Base-by-base conservation (phyloP, 2,797 vertebrate genomes). In the Spinus pinus region DNA sequence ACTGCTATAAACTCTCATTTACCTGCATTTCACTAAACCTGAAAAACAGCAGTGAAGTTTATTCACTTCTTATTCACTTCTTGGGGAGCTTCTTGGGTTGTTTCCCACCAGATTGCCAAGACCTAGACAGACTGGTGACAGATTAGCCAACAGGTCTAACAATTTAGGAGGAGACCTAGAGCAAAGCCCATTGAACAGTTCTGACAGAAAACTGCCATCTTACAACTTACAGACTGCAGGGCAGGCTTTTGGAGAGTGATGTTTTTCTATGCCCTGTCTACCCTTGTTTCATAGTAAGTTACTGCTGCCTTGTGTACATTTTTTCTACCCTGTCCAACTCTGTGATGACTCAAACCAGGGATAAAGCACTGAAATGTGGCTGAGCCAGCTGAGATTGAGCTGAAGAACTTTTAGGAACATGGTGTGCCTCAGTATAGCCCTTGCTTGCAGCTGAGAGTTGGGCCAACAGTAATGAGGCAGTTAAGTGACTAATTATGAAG, bases 251-350 rank as follows among this genome's bases (percentile, higher is more conserved):
- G 54, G 37, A 57, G 35, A 27, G 7, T 35, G 10, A 4, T 39
- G 5, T 6, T 86, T 88, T 67, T 53, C 35, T 23, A 3, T 69
- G 35, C 30, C 0, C 1, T 33, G 23, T 57, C n/a, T 71, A 33
- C 9, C 9, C 31, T 53, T 65, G 25, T 53, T 88, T 77, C 20
- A 12, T 37, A 37, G 31, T 22, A 70, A 81, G 39, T 33, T 62
- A 6, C 50, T 74, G 16, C 17, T 39, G 20, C 2, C 1, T 84
- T 31, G 23, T 5, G 5, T 42, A 7, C 0, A 0, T 66, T 77
- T 41, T 82, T 86, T 51, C 42, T 16, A 2, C 28, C 37, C 33
- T 41, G 12, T n/a, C 27, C 2, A 2, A 10, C 11, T 53, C n/a
- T 56, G 28, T 39, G n/a, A 23, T 73, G 41, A 24, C 50, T 57